Conservation (phyloP, 2,888 invertebrate genomes). For the Caenorhabditis angaria region DNA sequence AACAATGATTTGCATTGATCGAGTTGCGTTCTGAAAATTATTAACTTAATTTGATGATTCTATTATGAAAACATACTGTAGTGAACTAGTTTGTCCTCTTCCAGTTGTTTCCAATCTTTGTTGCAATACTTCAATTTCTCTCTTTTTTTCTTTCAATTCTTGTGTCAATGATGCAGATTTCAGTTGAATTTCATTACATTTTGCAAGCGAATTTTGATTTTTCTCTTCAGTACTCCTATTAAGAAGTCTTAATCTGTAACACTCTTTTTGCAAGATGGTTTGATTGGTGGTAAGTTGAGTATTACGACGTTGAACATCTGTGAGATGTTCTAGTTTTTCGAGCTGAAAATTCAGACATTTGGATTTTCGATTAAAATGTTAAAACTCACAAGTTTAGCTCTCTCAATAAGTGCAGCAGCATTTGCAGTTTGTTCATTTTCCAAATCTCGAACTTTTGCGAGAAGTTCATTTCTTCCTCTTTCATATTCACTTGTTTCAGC, state of each 20-base stretch:
- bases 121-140: slow-evolving; percentile 34
- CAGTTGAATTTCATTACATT: slow-evolving; percentile 25
- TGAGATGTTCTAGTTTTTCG: slow-evolving; percentile 35
- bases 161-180: slow-evolving; percentile 19
- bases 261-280: slow-evolving; percentile 17
- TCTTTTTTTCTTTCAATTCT: slow-evolving; percentile 24
- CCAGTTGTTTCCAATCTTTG: slow-evolving; percentile 20
- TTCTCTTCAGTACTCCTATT: slow-evolving; percentile 21
- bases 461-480: slow-evolving; percentile 27
- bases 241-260: too few species aligned
- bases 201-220: slow-evolving; percentile 5
- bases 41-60: not conserved
- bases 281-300: slow-evolving; percentile 32
- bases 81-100: not conserved
- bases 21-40: slow-evolving; percentile 14
- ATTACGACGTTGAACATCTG: slow-evolving; percentile 30
- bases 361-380: not conserved
- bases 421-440: slow-evolving; percentile 35
- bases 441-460: slow-evolving; percentile 34
- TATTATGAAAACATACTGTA: slow-evolving; percentile 9
- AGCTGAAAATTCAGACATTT: slow-evolving; percentile 14
- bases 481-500: slow-evolving; percentile 46
- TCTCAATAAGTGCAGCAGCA: slow-evolving; percentile 30
- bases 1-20: slow-evolving; percentile 24
- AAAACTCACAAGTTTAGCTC: slow-evolving; percentile 31